These are phyloP conservation scores for Mactromeris polynyma DNA, from an alignment of 2,888 invertebrate species.

Conservation along the genomic window DNA sequence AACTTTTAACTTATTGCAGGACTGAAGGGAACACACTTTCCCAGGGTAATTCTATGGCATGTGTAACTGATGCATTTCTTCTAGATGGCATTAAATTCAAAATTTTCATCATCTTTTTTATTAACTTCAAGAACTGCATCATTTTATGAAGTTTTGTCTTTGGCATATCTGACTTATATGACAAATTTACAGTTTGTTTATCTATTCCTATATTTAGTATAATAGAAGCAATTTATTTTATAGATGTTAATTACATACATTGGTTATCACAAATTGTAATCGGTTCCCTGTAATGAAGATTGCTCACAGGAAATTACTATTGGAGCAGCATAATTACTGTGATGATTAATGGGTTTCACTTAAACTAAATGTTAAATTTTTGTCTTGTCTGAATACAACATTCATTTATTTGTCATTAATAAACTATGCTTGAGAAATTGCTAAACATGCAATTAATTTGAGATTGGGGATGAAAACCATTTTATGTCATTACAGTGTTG, in stretches of 20 bases:
- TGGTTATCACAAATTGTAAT: slow-evolving; percentile 18
- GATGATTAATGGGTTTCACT: not conserved
- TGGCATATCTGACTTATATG: not conserved
- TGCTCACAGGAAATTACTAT: not conserved
- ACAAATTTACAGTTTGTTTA: not conserved
- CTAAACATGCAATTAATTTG: not conserved
- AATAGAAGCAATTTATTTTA: slow-evolving; percentile 9
- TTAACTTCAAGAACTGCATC: too few species aligned
- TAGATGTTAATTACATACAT: slow-evolving; percentile 15
- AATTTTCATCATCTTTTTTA: too few species aligned
- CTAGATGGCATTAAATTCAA: too few species aligned
- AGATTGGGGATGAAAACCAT: not conserved
- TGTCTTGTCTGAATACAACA: not conserved
- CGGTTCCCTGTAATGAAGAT: not conserved
- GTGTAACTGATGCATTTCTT: too few species aligned
- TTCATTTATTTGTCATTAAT: slow-evolving; percentile 14
- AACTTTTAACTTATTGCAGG: too few species aligned
- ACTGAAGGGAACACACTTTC: too few species aligned
- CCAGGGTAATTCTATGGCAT: too few species aligned
- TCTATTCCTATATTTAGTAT: not conserved
- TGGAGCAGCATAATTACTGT: not conserved
- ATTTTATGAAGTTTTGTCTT: not conserved
- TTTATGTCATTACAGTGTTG: not conserved
- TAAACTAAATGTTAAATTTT: not conserved
- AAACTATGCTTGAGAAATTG: not conserved